phyloP scores from a whole-genome alignment of 2,888 invertebrate species.

The Tachina lurida region DNA sequence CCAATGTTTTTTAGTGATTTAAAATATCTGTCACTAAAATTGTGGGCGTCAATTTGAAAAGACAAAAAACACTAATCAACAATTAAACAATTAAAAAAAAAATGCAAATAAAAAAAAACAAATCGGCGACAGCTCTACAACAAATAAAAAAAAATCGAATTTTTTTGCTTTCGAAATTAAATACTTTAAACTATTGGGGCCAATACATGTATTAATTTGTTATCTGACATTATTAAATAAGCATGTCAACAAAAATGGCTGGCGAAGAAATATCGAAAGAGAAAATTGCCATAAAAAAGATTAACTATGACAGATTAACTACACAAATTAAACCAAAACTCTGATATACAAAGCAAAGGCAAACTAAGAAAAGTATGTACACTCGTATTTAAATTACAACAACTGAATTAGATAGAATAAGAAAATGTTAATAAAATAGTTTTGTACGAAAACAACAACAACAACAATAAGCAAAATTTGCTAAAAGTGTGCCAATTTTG shows the following conservation, averaged over 20 bases:
- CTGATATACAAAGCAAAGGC: constrained; percentile 25
- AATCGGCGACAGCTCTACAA: constrained; percentile 21
- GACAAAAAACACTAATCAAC: constrained; percentile 45
- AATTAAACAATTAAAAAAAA: constrained; percentile 54
- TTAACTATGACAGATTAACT: constrained; percentile 70
- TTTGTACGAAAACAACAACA: background rate
- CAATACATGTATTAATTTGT: constrained; percentile 71
- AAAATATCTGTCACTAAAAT: constrained; percentile 29
- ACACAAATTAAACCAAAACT: constrained; percentile 56
- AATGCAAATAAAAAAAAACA: background rate
- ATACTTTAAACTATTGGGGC: constrained; percentile 70
- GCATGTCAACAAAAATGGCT: constrained; percentile 56
- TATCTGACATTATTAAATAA: constrained; percentile 59
- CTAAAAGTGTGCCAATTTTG: constrained; percentile 65
- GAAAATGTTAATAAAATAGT: constrained; percentile 32
- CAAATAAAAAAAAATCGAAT: background rate
- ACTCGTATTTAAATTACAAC: constrained; percentile 61
- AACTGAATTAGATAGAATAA: constrained; percentile 53
- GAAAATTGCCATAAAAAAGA: constrained; percentile 52
- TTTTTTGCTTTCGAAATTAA: constrained; percentile 50
- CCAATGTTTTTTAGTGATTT: too few relatives aligned
- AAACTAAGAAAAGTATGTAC: constrained; percentile 24
- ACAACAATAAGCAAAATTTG: constrained; percentile 6
- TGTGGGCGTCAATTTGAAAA: constrained; percentile 66
- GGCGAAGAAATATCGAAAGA: constrained; percentile 20